These are phyloP conservation scores for Chloroceryle amazona DNA, from an alignment of 2,797 vertebrate genomes.

Conservation along the genomic window DNA sequence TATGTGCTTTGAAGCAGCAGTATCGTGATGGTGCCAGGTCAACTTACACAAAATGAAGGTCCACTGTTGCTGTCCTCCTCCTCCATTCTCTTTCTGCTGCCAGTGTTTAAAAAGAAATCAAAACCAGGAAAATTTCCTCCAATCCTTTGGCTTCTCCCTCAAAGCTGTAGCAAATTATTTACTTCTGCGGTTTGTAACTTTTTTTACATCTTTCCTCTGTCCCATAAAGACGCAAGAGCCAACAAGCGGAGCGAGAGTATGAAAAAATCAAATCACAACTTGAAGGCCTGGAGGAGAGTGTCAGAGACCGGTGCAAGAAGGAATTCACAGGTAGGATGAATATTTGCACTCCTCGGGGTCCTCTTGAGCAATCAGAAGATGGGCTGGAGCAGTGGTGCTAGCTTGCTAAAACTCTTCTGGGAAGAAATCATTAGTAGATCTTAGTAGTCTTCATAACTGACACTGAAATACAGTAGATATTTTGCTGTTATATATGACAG, in stretches of 20 bases:
- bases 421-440: neutral
- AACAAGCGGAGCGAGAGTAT: constrained; percentile 95
- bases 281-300: constrained; percentile 96
- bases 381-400: neutral
- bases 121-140: neutral
- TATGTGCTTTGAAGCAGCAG: neutral
- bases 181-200: neutral
- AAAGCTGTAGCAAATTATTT: neutral
- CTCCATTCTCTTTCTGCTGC: neutral
- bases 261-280: constrained; percentile 97
- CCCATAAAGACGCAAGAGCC: constrained; percentile 92
- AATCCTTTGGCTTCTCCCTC: neutral
- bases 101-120: neutral
- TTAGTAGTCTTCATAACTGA: constrained; percentile 10
- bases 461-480: neutral
- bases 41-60: neutral
- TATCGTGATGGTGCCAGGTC: neutral
- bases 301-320: constrained; percentile 98
- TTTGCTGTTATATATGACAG: neutral
- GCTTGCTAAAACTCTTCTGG: constrained; percentile 13
- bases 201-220: neutral
- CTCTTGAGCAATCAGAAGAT: neutral
- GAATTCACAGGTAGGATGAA: constrained; percentile 93
- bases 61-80: neutral
- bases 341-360: neutral